Conservation (phyloP, 2,797 vertebrate genomes). For the Limosa lapponica region DNA sequence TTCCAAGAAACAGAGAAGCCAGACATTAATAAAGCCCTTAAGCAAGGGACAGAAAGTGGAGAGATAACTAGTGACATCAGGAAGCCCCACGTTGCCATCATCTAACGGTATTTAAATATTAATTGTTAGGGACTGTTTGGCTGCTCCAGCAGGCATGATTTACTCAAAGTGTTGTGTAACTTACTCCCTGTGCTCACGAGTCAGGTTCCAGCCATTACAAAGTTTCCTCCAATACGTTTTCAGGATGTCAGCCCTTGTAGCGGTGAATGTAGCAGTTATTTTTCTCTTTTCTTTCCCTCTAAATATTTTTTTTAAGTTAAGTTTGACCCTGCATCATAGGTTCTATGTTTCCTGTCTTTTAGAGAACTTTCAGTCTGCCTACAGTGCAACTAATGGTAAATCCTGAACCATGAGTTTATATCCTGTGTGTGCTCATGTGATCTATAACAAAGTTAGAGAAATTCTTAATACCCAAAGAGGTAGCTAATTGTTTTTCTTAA, state of each 20-base stretch:
- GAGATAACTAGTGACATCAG: neutral
- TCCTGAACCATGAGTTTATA: neutral
- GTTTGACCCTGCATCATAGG: neutral
- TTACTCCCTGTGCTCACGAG: neutral
- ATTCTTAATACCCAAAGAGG: neutral
- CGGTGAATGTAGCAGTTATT: neutral
- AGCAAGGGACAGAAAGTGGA: neutral
- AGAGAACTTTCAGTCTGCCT: neutral
- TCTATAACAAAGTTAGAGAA: neutral
- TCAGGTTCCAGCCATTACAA: neutral
- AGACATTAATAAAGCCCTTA: neutral
- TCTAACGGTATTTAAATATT: neutral
- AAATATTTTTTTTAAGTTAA: neutral
- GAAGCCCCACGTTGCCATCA: neutral
- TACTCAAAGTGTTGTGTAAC: neutral
- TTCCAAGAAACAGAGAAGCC: neutral
- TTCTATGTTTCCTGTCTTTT: neutral
- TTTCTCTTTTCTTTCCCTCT: neutral
- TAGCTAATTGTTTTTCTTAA: neutral
- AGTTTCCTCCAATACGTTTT: rapidly evolving
- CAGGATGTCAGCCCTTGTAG: neutral
- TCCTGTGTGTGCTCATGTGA: neutral
- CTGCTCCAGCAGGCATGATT: neutral
- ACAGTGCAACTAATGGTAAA: neutral
- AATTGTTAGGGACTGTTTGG: neutral